These are phyloP conservation scores for Oxycera nigricornis DNA, from an alignment of 2,888 invertebrate species.

Conservation along the genomic window DNA sequence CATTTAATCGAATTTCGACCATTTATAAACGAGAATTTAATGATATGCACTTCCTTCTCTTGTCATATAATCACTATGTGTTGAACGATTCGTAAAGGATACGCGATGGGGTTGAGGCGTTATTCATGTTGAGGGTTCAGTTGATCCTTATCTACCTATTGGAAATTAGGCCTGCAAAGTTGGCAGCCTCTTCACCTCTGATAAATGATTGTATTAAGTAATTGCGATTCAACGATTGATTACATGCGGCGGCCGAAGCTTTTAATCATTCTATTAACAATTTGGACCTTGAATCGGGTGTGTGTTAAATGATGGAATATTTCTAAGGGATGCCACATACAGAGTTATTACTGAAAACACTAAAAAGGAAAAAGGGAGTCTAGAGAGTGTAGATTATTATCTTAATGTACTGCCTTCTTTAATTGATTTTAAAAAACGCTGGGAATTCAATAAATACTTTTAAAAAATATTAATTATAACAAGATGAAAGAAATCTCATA, in stretches of 20 bases:
- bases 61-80: background rate
- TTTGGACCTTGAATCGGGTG: background rate
- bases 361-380: too few relatives aligned
- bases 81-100: background rate
- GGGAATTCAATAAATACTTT: too few relatives aligned
- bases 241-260: background rate
- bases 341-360: too few relatives aligned
- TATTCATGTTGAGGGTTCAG: slow-evolving; percentile 23
- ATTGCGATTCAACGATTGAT: slow-evolving; percentile 29
- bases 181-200: background rate
- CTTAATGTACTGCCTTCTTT: too few relatives aligned
- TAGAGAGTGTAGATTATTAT: too few relatives aligned
- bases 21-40: slow-evolving; percentile 38
- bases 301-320: too few relatives aligned
- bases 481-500: too few relatives aligned
- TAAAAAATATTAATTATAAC: too few relatives aligned
- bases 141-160: slow-evolving; percentile 22
- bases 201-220: slow-evolving; percentile 36
- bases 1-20: slow-evolving; percentile 36
- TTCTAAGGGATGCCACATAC: too few relatives aligned
- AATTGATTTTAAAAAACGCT: too few relatives aligned
- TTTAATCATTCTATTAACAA: background rate
- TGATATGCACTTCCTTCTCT: slow-evolving; percentile 35
- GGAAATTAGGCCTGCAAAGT: background rate
- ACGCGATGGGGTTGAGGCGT: background rate